Conservation (phyloP, 2,888 invertebrate genomes). For the Trypoxylon attenuatum region DNA sequence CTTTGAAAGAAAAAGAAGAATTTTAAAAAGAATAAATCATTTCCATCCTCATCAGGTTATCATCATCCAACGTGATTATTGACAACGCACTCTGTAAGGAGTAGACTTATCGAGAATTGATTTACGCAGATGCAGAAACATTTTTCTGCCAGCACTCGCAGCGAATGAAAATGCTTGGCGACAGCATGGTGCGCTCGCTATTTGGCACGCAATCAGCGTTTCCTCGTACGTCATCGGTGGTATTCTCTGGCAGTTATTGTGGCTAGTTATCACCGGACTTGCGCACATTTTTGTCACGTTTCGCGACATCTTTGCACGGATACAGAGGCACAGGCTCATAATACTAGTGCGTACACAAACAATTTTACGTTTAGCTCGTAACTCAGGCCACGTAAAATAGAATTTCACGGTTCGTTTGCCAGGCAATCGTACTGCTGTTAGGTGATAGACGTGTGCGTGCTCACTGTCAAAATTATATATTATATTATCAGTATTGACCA, state of each 20-base stretch:
- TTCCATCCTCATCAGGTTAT: too few species aligned
- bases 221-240: background rate
- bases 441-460: constrained; percentile 6
- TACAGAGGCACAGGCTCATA: background rate
- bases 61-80: too few species aligned
- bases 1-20: too few species aligned
- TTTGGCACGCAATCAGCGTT: background rate
- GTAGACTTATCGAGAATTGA: too few species aligned
- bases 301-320: background rate
- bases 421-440: constrained; percentile 17
- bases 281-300: background rate
- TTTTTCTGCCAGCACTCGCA: too few species aligned
- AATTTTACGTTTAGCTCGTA: constrained; percentile 5
- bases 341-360: background rate
- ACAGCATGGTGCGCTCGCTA: background rate
- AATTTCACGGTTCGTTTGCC: constrained; percentile 27
- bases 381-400: constrained; percentile 10
- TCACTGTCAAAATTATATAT: constrained; percentile 14
- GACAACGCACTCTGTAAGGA: too few species aligned
- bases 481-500: constrained; percentile 16
- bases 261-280: background rate
- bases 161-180: background rate
- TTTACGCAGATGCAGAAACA: too few species aligned
- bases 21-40: too few species aligned
- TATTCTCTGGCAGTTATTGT: background rate